Base-by-base conservation (phyloP, 1,140 invertebrate species). In the Pseudomyrmex dendroicus region DNA sequence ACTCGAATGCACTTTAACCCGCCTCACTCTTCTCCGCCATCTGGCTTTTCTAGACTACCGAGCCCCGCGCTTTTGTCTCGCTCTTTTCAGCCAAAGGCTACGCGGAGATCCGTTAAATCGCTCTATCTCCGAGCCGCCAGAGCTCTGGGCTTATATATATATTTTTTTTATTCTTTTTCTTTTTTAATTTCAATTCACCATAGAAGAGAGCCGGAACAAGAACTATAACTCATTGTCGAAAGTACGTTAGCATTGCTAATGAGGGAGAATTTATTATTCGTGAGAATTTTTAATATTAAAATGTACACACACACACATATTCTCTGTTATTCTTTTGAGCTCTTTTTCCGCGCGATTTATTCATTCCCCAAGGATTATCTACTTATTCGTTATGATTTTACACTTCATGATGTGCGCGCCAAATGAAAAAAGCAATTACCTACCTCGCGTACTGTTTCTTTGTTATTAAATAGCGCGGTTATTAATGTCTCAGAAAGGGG, bases 1-100 rank as follows among this genome's bases (percentile, higher is more conserved):
- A 84, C 77, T 84, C 61, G 52, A 72, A 67, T 66, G 77, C 67
- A 84, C 67, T 84, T 77, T 73, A 84, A 84, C 62, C 22, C 54
- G n/a, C n/a, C 17, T 56, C 50, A 35, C 35, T 5, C 35, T 35
- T 35, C 35, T 35, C 50, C n/a, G 74, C 64, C 35, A 35, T 52
- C 64, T 59, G 66, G 76, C 66, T 80, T 70, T 80, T 57, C 76
- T 80, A 70, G 54, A 70, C 76, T 54, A 70, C 44, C 54, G 20
- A 7, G 64, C 22, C 54, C 44, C 22, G 50, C 50, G 76, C 76
- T 80, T 80, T 72, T 80, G 76, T 80, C 76, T 80, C 76, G 44
- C 66, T 59, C 66, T 80, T 72, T 72, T 80, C 73, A 76, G 44
- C 54, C 44, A 44, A 54, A 59, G 66, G 54, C 76, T 72, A 22